Evolutionary conservation across 2,797 vertebrate genomes (phyloP).

Genomic region (Cryptoprocta ferox): DNA sequence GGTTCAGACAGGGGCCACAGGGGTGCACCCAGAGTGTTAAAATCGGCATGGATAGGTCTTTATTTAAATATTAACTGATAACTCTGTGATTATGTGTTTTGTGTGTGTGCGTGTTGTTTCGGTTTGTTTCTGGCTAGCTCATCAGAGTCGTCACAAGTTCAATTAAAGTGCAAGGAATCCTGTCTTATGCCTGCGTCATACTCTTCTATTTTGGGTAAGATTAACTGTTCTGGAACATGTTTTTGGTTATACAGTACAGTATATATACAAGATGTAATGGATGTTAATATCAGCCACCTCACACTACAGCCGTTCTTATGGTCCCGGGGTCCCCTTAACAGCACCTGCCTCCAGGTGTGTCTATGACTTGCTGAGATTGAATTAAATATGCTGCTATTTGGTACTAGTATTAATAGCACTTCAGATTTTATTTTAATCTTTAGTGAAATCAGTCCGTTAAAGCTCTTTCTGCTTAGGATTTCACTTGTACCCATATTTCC

Average conservation of each 20-base stretch:
- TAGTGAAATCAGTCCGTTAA: neutral
- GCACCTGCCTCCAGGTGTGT: neutral
- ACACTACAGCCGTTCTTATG: fast-evolving
- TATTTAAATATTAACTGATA: neutral
- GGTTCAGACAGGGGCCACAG: neutral
- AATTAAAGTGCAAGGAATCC: conserved; percentile 96
- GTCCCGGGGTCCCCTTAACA: neutral
- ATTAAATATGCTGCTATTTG: neutral
- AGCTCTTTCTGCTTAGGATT: conserved; percentile 4
- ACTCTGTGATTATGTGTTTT: conserved; percentile 45
- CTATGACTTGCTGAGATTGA: neutral
- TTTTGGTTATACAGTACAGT: conserved; percentile 53
- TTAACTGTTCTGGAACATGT: conserved; percentile 6
- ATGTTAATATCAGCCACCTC: neutral
- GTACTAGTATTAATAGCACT: neutral
- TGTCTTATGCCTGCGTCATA: conserved; percentile 93
- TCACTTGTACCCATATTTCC: neutral
- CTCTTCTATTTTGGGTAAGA: conserved; percentile 98
- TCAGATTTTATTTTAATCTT: conserved; percentile 31
- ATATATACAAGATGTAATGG: neutral
- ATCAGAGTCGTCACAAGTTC: conserved; percentile 97
- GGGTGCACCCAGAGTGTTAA: neutral
- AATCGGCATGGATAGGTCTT: neutral
- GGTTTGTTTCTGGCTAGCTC: conserved; percentile 87
- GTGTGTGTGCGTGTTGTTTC: conserved; percentile 58